These are phyloP conservation scores for Philhelius pedissequus DNA, from an alignment of 2,888 invertebrate species.

Conservation along the genomic window DNA sequence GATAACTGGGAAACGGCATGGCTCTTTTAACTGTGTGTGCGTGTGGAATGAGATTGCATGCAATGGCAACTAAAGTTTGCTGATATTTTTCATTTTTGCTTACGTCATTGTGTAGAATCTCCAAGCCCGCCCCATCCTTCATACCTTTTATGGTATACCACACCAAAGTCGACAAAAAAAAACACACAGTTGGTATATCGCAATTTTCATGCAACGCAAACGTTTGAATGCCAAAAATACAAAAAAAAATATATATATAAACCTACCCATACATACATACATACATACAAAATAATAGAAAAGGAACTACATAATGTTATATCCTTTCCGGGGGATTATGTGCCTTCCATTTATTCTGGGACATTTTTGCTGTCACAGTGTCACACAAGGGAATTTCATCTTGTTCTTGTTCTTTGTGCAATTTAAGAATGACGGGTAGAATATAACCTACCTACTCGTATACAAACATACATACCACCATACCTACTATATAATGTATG, in stretches of 20 bases:
- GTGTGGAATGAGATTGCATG: conserved; percentile 62
- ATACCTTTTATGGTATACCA: not conserved
- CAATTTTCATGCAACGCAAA: conserved; percentile 61
- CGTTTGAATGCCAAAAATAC: conserved; percentile 39
- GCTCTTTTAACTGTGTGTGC: conserved; percentile 9
- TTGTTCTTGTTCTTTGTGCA: conserved; percentile 59
- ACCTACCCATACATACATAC: not conserved
- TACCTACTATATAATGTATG: too few species aligned
- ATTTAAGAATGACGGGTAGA: conserved; percentile 59
- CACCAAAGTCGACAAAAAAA: not conserved
- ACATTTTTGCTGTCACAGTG: conserved; percentile 61
- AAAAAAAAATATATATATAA: not conserved
- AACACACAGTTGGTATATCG: conserved; percentile 41
- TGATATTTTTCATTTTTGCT: conserved; percentile 61
- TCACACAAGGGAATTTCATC: conserved; percentile 62
- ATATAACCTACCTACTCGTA: not conserved
- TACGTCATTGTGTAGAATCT: conserved; percentile 59
- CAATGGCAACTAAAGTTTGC: conserved; percentile 48
- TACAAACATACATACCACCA: not conserved
- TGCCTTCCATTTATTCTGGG: conserved; percentile 49
- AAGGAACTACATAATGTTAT: conserved; percentile 33
- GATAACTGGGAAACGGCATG: conserved; percentile 46
- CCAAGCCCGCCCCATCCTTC: conserved; percentile 9
- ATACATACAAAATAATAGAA: not conserved
- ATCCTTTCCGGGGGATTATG: conserved; percentile 50